Evolutionary conservation across 2,888 invertebrate species (phyloP).

Genomic region (Cheilosia vulpina): DNA sequence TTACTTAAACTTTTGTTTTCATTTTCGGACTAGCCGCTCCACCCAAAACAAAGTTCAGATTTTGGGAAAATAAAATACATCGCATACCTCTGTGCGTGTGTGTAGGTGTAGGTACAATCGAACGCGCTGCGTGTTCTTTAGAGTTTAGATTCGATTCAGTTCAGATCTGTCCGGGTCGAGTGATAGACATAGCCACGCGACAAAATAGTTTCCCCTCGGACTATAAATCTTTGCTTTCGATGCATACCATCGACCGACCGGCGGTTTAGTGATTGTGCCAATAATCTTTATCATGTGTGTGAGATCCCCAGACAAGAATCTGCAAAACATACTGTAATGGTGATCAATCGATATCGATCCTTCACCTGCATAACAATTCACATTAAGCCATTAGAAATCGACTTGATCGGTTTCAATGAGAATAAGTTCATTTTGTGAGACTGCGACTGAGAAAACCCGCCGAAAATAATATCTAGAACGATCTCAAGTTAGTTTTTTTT

Average conservation of each 20-base stretch:
- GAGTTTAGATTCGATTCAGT: constrained; percentile 64
- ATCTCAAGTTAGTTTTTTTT: constrained; percentile 23
- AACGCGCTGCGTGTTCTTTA: constrained; percentile 47
- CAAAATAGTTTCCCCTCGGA: constrained; percentile 1
- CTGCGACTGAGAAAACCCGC: neutral
- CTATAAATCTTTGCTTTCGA: constrained; percentile 4
- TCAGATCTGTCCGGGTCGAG: constrained; percentile 56
- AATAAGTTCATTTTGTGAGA: constrained; percentile 64
- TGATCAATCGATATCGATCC: constrained; percentile 71
- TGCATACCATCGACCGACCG: constrained; percentile 14
- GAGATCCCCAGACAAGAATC: constrained; percentile 14
- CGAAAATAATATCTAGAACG: constrained; percentile 9
- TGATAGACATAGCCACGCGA: constrained; percentile 41
- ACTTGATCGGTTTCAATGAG: constrained; percentile 65
- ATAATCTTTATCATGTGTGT: neutral
- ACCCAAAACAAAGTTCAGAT: constrained; percentile 37
- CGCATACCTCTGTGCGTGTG: constrained; percentile 14
- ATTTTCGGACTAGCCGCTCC: constrained; percentile 32
- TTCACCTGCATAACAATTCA: constrained; percentile 58
- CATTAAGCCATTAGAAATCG: constrained; percentile 53
- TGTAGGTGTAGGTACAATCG: constrained; percentile 28
- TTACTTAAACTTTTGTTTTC: constrained; percentile 26
- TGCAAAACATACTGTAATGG: constrained; percentile 65
- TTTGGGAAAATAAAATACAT: neutral
- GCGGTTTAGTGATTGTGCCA: constrained; percentile 7